These are phyloP conservation scores for Drosophila tsacasi DNA, from an alignment of 1,140 invertebrate genomes.

Conservation along the genomic window DNA sequence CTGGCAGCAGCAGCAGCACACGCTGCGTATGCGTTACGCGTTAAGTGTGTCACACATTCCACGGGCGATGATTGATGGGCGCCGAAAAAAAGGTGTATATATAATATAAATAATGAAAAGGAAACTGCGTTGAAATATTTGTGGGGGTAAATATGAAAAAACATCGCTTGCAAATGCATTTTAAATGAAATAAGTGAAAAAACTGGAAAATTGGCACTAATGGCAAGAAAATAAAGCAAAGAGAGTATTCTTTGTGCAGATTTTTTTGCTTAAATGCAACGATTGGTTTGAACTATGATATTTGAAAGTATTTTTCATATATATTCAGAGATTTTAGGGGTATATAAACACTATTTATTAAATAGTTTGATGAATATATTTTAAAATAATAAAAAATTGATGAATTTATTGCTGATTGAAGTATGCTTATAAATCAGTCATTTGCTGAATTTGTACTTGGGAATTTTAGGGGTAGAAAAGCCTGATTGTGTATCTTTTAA, in stretches of 20 bases:
- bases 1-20: conserved; percentile 22
- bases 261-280: neutral
- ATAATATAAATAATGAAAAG: conserved; percentile 36
- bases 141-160: conserved; percentile 13
- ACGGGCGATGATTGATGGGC: conserved; percentile 41
- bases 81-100: conserved; percentile 22
- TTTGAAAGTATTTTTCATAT: neutral
- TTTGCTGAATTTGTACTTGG: neutral
- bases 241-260: no score
- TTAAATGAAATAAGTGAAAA: conserved; percentile 16
- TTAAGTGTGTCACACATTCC: conserved; percentile 55
- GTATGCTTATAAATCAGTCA: no score
- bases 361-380: neutral
- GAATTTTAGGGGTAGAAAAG: neutral
- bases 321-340: neutral
- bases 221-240: conserved; percentile 5
- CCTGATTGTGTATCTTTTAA: neutral
- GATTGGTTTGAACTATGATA: neutral
- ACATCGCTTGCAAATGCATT: conserved; percentile 35
- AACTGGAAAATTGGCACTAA: conserved; percentile 26
- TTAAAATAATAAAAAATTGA: neutral
- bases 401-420: no score
- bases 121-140: conserved; percentile 29
- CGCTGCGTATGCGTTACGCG: conserved; percentile 47
- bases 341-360: neutral